Evolutionary conservation across 2,888 invertebrate species (phyloP).

Genomic region (Meganola albula): DNA sequence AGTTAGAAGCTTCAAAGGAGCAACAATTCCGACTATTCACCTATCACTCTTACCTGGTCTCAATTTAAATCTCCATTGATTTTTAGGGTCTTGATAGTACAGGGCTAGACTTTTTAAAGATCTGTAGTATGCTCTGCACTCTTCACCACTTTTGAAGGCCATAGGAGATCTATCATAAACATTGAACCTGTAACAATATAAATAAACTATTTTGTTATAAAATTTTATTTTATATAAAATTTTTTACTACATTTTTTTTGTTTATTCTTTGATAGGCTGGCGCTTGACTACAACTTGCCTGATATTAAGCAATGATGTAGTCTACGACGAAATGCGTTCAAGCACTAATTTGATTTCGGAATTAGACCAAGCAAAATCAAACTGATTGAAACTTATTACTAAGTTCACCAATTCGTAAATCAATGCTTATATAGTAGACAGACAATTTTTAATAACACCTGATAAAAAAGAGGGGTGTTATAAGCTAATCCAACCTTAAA

Average conservation of each 20-base stretch:
- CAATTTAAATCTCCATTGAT: conserved; percentile 79
- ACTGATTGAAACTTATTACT: neutral
- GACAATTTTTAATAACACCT: no score
- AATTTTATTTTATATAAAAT: conserved; percentile 80
- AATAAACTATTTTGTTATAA: conserved; percentile 6
- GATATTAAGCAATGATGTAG: no score
- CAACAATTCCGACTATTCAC: no score
- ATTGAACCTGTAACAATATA: conserved; percentile 77
- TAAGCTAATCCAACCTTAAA: no score
- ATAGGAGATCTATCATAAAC: conserved; percentile 84
- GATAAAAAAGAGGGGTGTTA: no score
- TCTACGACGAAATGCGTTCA: no score
- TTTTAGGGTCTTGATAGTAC: conserved; percentile 66
- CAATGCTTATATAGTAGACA: no score
- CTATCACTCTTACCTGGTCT: conserved; percentile 71
- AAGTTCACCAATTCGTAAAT: no score
- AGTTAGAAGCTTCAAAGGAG: no score
- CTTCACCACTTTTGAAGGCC: conserved; percentile 65
- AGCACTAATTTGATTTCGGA: neutral
- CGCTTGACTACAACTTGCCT: no score
- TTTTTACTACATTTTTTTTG: no score
- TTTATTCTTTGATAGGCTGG: no score
- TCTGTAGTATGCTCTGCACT: conserved; percentile 80
- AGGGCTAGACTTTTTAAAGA: conserved; percentile 72
- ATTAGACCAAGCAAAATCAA: neutral